These are phyloP conservation scores for Brotula barbata DNA, from an alignment of 2,797 vertebrate species.

Conservation along the genomic window DNA sequence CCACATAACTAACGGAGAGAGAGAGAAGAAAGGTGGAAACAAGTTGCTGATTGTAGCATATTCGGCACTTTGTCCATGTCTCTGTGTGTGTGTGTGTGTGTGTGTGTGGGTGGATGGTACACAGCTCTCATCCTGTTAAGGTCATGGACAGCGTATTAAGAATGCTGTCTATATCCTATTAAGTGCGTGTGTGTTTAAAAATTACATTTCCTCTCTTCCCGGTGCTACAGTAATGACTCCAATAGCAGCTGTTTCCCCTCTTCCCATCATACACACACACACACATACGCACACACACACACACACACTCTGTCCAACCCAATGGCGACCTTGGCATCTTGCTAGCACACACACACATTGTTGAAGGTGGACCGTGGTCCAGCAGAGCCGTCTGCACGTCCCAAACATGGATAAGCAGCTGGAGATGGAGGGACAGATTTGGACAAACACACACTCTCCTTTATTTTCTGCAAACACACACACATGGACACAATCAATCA, in stretches of 20 bases:
- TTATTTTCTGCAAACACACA: not conserved
- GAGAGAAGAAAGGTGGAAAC: slow-evolving; percentile 14
- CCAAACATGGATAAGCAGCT: too few relatives aligned
- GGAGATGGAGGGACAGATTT: too few relatives aligned
- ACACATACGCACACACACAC: slow-evolving; percentile 20
- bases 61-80: not conserved
- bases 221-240: slow-evolving; percentile 64
- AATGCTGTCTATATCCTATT: slow-evolving; percentile 54
- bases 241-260: slow-evolving; percentile 77
- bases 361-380: too few relatives aligned
- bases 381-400: too few relatives aligned
- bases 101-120: slow-evolving; percentile 20
- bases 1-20: slow-evolving; percentile 5
- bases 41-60: slow-evolving; percentile 30
- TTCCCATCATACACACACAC: slow-evolving; percentile 32
- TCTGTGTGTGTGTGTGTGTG: slow-evolving; percentile 17
- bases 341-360: slow-evolving; percentile 21
- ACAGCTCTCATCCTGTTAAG: slow-evolving; percentile 59
- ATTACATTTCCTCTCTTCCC: slow-evolving; percentile 74
- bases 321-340: slow-evolving; percentile 59
- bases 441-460: not conserved
- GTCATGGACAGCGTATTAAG: slow-evolving; percentile 70
- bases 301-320: slow-evolving; percentile 11
- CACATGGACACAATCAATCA: slow-evolving; percentile 15
- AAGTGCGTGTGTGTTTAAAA: slow-evolving; percentile 55